phyloP scores from a whole-genome alignment of 2,888 invertebrate species.

The Taenaris catops region DNA sequence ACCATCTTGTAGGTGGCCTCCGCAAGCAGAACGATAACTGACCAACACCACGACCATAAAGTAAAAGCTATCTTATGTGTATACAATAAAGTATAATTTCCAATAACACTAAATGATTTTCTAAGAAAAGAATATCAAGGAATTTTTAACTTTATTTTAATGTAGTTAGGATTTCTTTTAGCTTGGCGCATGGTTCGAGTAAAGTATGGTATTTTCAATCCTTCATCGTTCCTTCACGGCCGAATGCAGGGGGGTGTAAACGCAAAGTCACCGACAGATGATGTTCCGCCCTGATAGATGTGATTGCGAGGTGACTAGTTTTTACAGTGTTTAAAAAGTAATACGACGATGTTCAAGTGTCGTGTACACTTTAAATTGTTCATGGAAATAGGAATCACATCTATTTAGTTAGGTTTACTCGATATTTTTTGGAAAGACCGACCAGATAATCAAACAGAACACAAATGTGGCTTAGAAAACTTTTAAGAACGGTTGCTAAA shows the following conservation, averaged over 20 bases:
- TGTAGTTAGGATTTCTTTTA: constrained; percentile 23
- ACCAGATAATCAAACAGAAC: too few species aligned
- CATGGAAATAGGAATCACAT: too few species aligned
- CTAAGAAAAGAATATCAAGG: neutral
- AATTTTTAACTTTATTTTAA: constrained; percentile 18
- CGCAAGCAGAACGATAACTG: constrained; percentile 55
- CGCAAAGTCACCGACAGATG: constrained; percentile 62
- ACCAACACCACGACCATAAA: constrained; percentile 5
- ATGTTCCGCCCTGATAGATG: constrained; percentile 65
- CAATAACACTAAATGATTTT: neutral
- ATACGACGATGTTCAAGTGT: neutral
- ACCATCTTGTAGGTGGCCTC: too few species aligned
- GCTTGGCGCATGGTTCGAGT: constrained; percentile 8
- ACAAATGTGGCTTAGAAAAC: too few species aligned
- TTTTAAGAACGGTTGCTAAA: too few species aligned
- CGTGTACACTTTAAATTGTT: too few species aligned
- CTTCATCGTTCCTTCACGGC: constrained; percentile 51
- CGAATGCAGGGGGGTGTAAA: constrained; percentile 50
- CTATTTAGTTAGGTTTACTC: too few species aligned
- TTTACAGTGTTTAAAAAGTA: constrained; percentile 21
- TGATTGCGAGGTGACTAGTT: constrained; percentile 30
- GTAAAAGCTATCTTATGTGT: constrained; percentile 27
- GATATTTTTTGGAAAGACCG: too few species aligned
- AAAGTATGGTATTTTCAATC: constrained; percentile 46
- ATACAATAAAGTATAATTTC: constrained; percentile 12